A percentile compares a stretch with the other conserved stretches of the same genome.
phyloP scores from a whole-genome alignment of 2,888 invertebrate genomes.

The Xanthia icteritia region DNA sequence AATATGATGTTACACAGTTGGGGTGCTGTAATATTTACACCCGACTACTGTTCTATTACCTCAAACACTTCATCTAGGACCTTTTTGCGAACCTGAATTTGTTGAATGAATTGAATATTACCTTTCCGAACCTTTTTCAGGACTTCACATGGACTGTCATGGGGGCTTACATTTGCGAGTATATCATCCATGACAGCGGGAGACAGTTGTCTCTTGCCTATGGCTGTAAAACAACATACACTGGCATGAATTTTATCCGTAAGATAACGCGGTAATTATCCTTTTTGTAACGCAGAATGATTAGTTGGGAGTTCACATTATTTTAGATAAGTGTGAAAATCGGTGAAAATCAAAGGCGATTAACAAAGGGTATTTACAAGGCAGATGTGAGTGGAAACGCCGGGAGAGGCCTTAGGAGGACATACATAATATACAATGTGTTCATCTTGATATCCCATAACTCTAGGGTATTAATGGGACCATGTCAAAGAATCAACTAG shows the following conservation, averaged over 20 bases:
- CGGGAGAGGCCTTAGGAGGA: too few species aligned
- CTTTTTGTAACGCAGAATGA: too few species aligned
- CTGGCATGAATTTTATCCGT: background rate
- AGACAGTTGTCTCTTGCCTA: constrained; percentile 12
- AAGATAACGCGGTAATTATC: background rate
- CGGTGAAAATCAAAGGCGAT: too few species aligned
- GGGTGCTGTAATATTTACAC: background rate
- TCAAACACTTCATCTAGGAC: background rate
- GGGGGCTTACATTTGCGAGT: constrained; percentile 6
- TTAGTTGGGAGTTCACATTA: background rate
- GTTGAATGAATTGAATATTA: constrained; percentile 7
- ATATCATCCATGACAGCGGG: constrained; percentile 35
- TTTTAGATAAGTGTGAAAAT: background rate
- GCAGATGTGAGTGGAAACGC: too few species aligned
- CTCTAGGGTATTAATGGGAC: too few species aligned
- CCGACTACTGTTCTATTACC: background rate
- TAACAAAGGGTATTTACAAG: too few species aligned
- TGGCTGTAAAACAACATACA: constrained; percentile 12
- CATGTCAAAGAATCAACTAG: too few species aligned
- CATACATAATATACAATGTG: too few species aligned
- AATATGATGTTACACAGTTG: background rate
- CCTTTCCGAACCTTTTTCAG: constrained; percentile 25
- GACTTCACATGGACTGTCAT: constrained; percentile 1
- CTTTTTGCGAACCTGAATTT: background rate
- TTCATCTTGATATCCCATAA: too few species aligned